These are phyloP conservation scores for Siniperca obscura DNA, from an alignment of 2,797 vertebrate species.

Conservation along the genomic window DNA sequence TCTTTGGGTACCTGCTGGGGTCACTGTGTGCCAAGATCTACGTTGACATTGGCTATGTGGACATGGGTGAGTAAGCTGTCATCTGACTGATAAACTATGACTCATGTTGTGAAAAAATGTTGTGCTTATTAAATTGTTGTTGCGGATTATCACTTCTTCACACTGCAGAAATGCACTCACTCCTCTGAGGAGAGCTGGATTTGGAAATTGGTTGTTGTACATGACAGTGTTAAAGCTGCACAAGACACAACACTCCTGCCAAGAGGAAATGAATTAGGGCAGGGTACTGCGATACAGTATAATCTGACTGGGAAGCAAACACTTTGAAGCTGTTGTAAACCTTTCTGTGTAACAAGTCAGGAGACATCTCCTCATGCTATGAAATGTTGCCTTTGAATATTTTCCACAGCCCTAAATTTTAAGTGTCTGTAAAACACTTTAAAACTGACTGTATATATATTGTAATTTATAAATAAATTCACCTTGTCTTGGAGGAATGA, in stretches of 20 bases:
- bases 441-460: background rate
- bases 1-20: constrained; percentile 95
- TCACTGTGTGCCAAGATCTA: constrained; percentile 96
- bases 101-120: background rate
- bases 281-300: background rate
- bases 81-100: background rate
- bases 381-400: constrained; percentile 13
- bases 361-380: background rate
- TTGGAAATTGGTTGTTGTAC: constrained; percentile 8
- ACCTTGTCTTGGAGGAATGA: background rate
- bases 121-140: background rate
- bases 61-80: constrained; percentile 88
- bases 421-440: background rate
- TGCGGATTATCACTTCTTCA: background rate
- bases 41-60: constrained; percentile 93
- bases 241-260: constrained; percentile 3
- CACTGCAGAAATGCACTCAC: background rate
- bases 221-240: background rate
- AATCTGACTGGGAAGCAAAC: constrained; percentile 22
- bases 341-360: background rate
- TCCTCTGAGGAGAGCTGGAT: constrained; percentile 11
- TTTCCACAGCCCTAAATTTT: background rate
- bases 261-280: background rate
- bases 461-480: background rate
- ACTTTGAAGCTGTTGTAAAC: constrained; percentile 20